A percentile compares a stretch with the other conserved stretches of the same genome.
Evolutionary conservation across 2,797 vertebrate species (phyloP).

Genomic region (Phylloscopus collybita): DNA sequence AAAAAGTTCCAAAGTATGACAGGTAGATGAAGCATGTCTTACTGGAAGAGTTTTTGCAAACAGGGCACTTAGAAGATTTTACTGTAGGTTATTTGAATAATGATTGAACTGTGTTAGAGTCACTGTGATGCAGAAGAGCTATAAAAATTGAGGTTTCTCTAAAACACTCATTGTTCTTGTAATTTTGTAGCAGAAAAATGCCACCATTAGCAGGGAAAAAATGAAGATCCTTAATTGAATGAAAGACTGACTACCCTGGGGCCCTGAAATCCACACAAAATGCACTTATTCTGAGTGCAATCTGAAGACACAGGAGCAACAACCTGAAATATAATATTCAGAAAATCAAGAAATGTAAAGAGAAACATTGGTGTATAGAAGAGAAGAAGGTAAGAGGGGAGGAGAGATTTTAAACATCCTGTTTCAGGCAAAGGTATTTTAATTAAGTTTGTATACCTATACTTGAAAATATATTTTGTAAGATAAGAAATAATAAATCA

Average conservation of each 20-base stretch:
- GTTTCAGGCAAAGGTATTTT: not conserved
- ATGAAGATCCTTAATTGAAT: not conserved
- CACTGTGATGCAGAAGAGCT: not conserved
- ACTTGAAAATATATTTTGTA: not conserved
- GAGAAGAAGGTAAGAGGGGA: not conserved
- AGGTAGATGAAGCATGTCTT: not conserved
- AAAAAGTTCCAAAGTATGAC: not conserved
- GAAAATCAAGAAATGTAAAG: not conserved
- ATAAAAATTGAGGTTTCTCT: not conserved
- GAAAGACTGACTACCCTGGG: not conserved
- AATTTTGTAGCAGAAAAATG: not conserved
- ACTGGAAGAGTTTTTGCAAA: not conserved
- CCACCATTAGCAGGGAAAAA: not conserved
- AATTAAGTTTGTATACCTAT: not conserved
- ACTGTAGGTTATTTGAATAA: not conserved
- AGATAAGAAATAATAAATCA: not conserved
- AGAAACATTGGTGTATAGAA: not conserved
- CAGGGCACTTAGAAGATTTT: not conserved
- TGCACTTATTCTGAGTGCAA: not conserved
- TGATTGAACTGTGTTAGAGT: not conserved
- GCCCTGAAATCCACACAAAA: not conserved
- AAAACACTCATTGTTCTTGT: not conserved
- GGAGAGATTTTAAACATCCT: not conserved
- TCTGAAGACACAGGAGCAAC: not conserved
- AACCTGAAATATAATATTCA: not conserved